Conservation (phyloP, 2,888 invertebrate species). For the Ecdyonurus torrentis region DNA sequence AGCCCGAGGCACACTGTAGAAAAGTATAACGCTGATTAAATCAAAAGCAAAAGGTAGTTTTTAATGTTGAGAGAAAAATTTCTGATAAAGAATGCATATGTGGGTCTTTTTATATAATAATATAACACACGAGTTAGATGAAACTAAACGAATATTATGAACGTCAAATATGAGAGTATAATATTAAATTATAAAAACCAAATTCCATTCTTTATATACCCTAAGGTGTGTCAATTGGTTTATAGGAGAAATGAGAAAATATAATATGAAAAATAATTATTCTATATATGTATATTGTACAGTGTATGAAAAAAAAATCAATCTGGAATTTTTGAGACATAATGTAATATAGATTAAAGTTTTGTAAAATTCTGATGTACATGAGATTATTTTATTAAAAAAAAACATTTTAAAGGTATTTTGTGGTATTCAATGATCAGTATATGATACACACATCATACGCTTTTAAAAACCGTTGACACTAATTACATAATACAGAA, state of each 20-base stretch:
- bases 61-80: too few relatives aligned
- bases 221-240: background rate
- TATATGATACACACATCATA: background rate
- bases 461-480: background rate
- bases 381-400: too few relatives aligned
- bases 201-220: background rate
- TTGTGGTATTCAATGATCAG: background rate
- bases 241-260: background rate
- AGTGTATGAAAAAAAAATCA: background rate
- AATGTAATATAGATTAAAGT: background rate
- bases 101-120: too few relatives aligned
- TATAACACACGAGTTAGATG: too few relatives aligned
- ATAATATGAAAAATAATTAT: background rate
- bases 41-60: too few relatives aligned
- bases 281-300: too few relatives aligned
- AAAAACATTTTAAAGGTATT: background rate
- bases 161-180: too few relatives aligned
- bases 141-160: too few relatives aligned
- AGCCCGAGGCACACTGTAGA: too few relatives aligned
- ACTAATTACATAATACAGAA: background rate
- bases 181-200: too few relatives aligned
- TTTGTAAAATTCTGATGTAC: background rate
- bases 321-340: background rate
- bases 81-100: too few relatives aligned
- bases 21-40: too few relatives aligned